A percentile compares a stretch with the other conserved stretches of the same genome.
These are phyloP conservation scores for Synergus umbraculus DNA, from an alignment of 2,888 invertebrate genomes.

Conservation along the genomic window DNA sequence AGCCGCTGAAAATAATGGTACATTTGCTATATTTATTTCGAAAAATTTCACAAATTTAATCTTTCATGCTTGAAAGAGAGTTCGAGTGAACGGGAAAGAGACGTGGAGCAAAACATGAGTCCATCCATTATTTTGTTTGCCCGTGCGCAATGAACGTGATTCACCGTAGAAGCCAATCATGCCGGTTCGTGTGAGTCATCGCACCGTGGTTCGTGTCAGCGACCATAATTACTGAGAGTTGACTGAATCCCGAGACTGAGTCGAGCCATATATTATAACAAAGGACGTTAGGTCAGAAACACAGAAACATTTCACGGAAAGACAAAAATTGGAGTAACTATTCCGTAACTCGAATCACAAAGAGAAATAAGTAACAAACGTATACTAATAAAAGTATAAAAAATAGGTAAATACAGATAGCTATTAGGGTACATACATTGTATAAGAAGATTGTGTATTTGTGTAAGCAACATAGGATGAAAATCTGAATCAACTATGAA, in stretches of 20 bases:
- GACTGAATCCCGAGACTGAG: not conserved
- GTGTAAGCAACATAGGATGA: too few species aligned
- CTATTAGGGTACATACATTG: too few species aligned
- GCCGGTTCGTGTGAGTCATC: conserved; percentile 58
- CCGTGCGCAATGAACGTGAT: conserved; percentile 49
- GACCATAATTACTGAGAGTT: conserved; percentile 42
- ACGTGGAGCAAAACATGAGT: not conserved
- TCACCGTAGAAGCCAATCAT: conserved; percentile 48
- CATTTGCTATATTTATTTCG: too few species aligned
- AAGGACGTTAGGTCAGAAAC: not conserved
- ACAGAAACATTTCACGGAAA: not conserved
- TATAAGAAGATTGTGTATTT: too few species aligned
- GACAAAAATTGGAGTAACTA: not conserved
- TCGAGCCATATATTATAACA: not conserved
- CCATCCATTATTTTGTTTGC: conserved; percentile 1
- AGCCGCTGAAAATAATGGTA: too few species aligned
- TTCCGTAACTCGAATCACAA: not conserved
- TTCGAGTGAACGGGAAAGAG: too few species aligned
- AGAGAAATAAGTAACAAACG: not conserved
- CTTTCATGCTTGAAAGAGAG: too few species aligned
- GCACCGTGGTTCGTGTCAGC: conserved; percentile 55
- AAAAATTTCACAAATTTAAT: too few species aligned
- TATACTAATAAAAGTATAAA: not conserved
- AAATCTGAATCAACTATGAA: too few species aligned
- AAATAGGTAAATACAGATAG: not conserved